Evolutionary conservation across 2,797 vertebrate genomes (phyloP), one percentile per base, ranked within the genome.

Genomic region (Leptatherina wallacei): DNA sequence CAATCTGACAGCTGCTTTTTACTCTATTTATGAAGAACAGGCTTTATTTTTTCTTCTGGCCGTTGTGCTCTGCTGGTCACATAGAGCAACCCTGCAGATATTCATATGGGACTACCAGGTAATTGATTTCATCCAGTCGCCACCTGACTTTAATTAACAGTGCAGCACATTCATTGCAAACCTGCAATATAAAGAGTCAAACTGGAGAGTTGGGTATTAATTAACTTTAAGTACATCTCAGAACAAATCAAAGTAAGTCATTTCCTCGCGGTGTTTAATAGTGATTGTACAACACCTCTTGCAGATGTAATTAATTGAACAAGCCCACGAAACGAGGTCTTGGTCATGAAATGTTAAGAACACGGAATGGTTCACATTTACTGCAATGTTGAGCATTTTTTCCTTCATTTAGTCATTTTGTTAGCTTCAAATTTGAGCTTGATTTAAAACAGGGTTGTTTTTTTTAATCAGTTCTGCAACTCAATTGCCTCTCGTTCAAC

Each of bases 71-170:
- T n/a, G 59, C 40, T 38, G 81, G 79, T 82, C 84, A 84, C 77
- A 61, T 61, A 71, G 80, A 78, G 62, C 78, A 63, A 72, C 71
- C 22, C 27, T 3, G 66, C 77, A 74, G 61, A 78, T 58, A 29
- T 57, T 73, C 86, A 81, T 66, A 20, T 69, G 84, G 88, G 87
- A 91, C 71, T 83, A 49, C 32, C 35, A 74, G 77, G 77, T 90
- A 91, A 92, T 91, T 90, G 89, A 88, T 87, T 89, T 87, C 65
- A 64, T 73, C 69, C 71, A 80, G 85, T 69, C 13, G 75, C 67
- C 81, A 83, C 84, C 78, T 83, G 81, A 79, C 83, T 89, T 91
- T 92, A 93, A 95, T 94, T 93, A 94, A 87, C 78, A 60, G 75
- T 20, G 60, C 67, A 47, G 80, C 81, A 82, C 82, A 70, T 81